A percentile compares a stretch with the other conserved stretches of the same genome.
Conservation (phyloP, 1,140 invertebrate genomes). For the Dinothrombium tinctorium region DNA sequence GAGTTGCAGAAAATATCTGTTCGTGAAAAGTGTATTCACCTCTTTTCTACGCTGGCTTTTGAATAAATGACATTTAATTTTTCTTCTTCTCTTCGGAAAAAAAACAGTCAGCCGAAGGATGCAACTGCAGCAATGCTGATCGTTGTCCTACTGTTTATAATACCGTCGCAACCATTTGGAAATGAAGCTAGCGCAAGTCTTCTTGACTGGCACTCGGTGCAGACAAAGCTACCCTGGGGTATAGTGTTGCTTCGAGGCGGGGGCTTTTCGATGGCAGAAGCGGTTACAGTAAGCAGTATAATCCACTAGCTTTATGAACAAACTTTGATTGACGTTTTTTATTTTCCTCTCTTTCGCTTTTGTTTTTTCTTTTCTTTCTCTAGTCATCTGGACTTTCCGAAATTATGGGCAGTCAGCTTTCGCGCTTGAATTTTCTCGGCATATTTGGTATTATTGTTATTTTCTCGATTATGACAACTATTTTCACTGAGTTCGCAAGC, state of each 20-base stretch:
- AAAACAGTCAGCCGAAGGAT: conserved; percentile 27
- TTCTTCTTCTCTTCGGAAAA: not conserved
- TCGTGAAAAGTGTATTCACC: too few species aligned
- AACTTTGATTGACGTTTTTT: too few species aligned
- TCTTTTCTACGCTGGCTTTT: too few species aligned
- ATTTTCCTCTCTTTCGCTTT: too few species aligned
- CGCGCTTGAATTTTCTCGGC: conserved; percentile 19
- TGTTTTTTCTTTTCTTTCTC: conserved; percentile 1
- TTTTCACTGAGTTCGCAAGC: conserved; percentile 53
- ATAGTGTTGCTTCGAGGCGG: conserved; percentile 33
- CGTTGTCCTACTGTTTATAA: conserved; percentile 47
- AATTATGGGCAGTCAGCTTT: conserved; percentile 36
- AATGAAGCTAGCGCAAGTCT: conserved; percentile 11
- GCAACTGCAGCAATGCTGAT: conserved; percentile 54
- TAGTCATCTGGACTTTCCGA: conserved; percentile 41
- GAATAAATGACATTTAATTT: not conserved
- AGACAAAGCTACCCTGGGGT: conserved; percentile 25
- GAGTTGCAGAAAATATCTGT: too few species aligned
- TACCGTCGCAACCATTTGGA: conserved; percentile 37
- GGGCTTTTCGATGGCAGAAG: conserved; percentile 64
- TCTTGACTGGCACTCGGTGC: conserved; percentile 21
- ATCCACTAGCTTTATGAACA: too few species aligned
- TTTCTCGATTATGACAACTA: conserved; percentile 24
- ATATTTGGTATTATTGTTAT: conserved; percentile 20
- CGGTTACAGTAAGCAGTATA: conserved; percentile 36